Conservation (phyloP, 2,113 vertebrate genomes). For the Corvus hawaiiensis region DNA sequence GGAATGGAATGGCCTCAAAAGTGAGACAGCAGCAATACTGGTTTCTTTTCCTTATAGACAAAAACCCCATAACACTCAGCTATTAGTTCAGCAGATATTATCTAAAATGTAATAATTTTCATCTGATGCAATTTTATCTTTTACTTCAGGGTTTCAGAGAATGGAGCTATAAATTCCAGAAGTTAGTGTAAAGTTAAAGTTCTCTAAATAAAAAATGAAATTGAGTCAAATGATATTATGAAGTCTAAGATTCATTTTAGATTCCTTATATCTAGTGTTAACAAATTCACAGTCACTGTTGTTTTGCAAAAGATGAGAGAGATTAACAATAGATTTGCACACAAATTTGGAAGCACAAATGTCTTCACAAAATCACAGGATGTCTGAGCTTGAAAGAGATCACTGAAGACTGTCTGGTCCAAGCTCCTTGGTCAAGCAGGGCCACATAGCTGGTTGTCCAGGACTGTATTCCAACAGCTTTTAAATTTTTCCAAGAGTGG, state of each 20-base stretch:
- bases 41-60: background rate
- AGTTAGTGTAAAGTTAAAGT: background rate
- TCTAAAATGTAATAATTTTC: background rate
- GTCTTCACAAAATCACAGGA: background rate
- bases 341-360: background rate
- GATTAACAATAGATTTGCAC: background rate
- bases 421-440: background rate
- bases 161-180: background rate
- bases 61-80: fast-evolving
- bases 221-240: background rate
- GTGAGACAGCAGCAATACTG: background rate
- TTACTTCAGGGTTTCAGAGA: background rate
- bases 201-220: background rate
- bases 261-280: background rate
- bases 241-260: background rate
- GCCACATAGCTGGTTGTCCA: background rate
- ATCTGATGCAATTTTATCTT: background rate
- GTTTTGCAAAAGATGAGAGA: background rate
- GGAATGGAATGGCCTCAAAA: background rate
- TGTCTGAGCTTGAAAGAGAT: background rate
- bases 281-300: background rate
- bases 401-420: background rate
- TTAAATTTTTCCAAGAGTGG: background rate
- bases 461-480: background rate
- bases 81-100: background rate